A percentile compares a stretch with the other conserved stretches of the same genome.
phyloP scores from a whole-genome alignment of 2,797 vertebrate genomes.

The Amblyopsis hoosieri region DNA sequence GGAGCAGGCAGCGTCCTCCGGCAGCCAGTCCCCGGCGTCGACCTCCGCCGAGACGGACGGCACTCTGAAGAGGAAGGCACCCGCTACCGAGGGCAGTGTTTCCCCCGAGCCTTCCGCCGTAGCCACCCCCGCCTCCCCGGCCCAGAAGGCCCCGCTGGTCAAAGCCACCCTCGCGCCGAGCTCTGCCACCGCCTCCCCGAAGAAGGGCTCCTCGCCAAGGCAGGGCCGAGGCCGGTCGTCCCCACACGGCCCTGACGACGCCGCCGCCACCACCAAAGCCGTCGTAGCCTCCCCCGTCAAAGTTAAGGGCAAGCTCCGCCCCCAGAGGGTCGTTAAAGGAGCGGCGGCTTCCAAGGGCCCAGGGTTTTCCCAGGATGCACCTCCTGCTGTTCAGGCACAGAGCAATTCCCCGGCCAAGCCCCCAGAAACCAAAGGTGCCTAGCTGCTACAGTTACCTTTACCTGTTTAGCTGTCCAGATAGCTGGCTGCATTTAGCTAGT shows the following conservation, averaged over 20 bases:
- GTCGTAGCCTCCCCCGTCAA: slow-evolving; percentile 12
- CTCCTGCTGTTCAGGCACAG: slow-evolving; percentile 19
- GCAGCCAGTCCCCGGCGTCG: slow-evolving; percentile 23
- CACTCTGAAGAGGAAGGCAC: slow-evolving; percentile 37
- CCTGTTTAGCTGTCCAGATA: too few species aligned
- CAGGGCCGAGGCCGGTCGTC: background rate
- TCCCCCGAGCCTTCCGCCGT: slow-evolving; percentile 17
- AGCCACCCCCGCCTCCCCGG: background rate
- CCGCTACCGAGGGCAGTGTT: background rate
- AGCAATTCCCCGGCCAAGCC: slow-evolving; percentile 52
- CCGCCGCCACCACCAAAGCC: background rate
- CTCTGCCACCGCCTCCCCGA: slow-evolving; percentile 18
- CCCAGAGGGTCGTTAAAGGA: background rate
- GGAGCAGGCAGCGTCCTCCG: slow-evolving; percentile 43
- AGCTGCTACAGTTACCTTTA: too few species aligned
- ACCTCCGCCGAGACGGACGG: slow-evolving; percentile 26
- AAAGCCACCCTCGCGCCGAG: slow-evolving; percentile 51
- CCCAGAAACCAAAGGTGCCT: slow-evolving; percentile 70
- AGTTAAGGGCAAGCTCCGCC: slow-evolving; percentile 7
- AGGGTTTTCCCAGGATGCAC: slow-evolving; percentile 22
- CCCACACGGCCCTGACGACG: slow-evolving; percentile 18
- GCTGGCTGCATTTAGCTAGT: too few species aligned
- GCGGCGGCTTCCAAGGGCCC: background rate
- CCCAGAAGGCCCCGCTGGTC: slow-evolving; percentile 26
- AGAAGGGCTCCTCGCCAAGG: slow-evolving; percentile 18